Conservation (phyloP, 2,113 vertebrate genomes). For the Agapornis roseicollis region DNA sequence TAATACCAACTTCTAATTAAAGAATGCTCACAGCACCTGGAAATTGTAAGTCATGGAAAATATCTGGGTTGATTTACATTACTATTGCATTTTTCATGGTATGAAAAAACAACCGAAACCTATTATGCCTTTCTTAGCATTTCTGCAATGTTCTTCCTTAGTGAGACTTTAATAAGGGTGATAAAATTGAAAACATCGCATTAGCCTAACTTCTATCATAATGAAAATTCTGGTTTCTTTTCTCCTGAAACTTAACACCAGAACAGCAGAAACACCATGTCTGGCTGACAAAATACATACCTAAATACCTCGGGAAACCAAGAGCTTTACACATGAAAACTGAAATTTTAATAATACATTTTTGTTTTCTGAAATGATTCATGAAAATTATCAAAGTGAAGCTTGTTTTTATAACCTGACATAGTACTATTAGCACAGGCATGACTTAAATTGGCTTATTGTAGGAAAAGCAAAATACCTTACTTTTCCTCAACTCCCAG, state of each 20-base stretch:
- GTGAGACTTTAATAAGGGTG: neutral
- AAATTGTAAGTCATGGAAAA: conserved; percentile 45
- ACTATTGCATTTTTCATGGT: neutral
- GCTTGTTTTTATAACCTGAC: neutral
- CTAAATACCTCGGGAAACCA: neutral
- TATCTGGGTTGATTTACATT: neutral
- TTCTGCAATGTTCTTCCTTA: neutral
- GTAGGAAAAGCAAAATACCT: conserved; percentile 9
- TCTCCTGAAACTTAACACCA: neutral
- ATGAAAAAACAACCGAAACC: neutral
- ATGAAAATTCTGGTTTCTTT: neutral
- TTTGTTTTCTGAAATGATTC: neutral
- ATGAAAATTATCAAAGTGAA: neutral
- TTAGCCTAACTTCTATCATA: neutral
- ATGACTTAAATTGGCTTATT: neutral
- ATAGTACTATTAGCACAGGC: neutral
- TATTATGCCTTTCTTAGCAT: neutral
- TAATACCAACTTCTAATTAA: conserved; percentile 23
- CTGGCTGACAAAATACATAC: neutral
- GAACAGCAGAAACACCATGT: neutral
- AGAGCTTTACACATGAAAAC: neutral
- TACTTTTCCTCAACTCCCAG: neutral
- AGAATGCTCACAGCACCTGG: conserved; percentile 10
- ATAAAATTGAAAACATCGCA: neutral
- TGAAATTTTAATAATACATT: neutral